Base-by-base conservation (phyloP, 2,797 vertebrate species). In the Poeciliopsis paucimaculata region DNA sequence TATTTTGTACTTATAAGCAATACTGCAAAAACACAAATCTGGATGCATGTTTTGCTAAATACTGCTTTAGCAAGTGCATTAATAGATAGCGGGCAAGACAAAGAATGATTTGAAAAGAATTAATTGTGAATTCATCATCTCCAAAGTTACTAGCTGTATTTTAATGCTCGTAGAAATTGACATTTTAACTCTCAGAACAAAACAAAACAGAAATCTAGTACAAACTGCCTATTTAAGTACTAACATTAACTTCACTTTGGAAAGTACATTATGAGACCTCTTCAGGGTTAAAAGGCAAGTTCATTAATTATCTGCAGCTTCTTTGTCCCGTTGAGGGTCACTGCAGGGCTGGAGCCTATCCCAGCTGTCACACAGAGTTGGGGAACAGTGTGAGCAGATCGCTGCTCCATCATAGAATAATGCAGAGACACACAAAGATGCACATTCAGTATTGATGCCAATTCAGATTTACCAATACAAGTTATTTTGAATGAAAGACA, bases 221-320 rank as follows among this genome's bases (percentile, higher is more conserved):
- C 41, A 46, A 64, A 34, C 6, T 47, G 15, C 36, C 28, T 34
- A 23, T 46, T 45, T 20, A 34, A 76, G 13, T 34, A 20, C 3
- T 0, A 28, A 10, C 13, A 45, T 11, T 11, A 75, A 46, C 41
- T 46, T 62, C 9, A 20, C 60, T 62, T 45, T 46, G 26, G 15
- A 45, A 31, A 62, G 39, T 39, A 31, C 5, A 31, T 62, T 62
- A 46, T 13, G 31, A 41, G 31, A 66, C 62, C 51, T 47, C 11
- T 46, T 60, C 15, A 60, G 36, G 10, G 26, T 46, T 62, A 60
- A 36, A 39, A 51, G 47, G 11, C 5, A 39, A 73, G 12, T 71
- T 45, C 41, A 71, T 36, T 39, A 73, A 53, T 73, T 73, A 51
- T 53, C 47, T 53, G 34, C 49, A 34, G 23, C 68, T 18, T 73